Evolutionary conservation across 1,140 invertebrate species (phyloP), one percentile per base, ranked within the genome.

Genomic region (Caenorhabditis tropicalis): DNA sequence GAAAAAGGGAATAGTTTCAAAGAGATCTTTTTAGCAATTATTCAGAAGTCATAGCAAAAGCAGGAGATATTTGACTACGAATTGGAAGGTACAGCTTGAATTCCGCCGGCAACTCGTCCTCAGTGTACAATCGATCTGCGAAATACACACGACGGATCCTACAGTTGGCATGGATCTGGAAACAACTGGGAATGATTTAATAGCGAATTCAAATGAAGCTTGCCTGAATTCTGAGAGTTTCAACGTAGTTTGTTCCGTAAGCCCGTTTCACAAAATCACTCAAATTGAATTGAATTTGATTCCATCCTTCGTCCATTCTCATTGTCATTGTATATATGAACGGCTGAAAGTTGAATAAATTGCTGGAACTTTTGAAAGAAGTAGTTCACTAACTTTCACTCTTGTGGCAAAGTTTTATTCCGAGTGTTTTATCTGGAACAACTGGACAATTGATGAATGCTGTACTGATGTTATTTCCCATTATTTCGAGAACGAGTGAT

Each of bases 221-320:
- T 85, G 93, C 93, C 91, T 93, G 93, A 82, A 99, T 96, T 88
- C 97, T 93, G 39, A 99, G 93, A 15, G 98, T 99, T 92, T 99
- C 98, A 46, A 99, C 96, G 92, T 99, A 99, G 93, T 98, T 99
- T 19, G 97, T 99, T 19, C 98, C 98, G 92, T 99, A 99, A 0
- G 98, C 98, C 88, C 98, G 93, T 88, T 96, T 93, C 10, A 97
- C 98, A 91, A 99, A 99, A 92, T 99, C 98, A 56, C 97, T 96
- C 70, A 99, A 93, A 92, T 99, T 99, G 91, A 99, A 99, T 92
- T 99, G 98, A 88, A 98, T 85, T 36, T 95, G 95, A 93, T 99
- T 99, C 98, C 98, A 99, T 16, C 96, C 96, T 53, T 94, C 94
- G 65, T 95, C 95, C 87, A 98, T 92, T 87, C 97, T 94, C 95